Evolutionary conservation across 37 sponge, comb jelly and placozoan genomes (phyloP), one percentile per base, ranked within the genome.

Genomic region (Agelas oroides): DNA sequence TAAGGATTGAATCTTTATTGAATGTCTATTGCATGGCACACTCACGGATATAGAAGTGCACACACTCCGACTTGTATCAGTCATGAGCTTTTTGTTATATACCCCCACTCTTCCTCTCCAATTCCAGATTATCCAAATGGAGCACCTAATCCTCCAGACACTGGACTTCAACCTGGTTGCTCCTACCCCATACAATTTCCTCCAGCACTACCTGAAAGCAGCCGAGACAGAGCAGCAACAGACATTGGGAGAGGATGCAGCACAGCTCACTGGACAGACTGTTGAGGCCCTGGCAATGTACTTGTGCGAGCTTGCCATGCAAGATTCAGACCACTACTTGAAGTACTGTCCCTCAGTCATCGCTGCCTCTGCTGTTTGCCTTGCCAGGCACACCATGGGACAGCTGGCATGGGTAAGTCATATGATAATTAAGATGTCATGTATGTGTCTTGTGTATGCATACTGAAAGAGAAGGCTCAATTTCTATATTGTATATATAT

Each of bases 291-390:
- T 66, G 67, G 67, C 33, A 30, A 66, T 18, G 46, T 96, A 89
- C 73, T 80, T 94, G 18, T 84, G 90, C 73, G 90, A 93, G 85
- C 86, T 93, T 65, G 81, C 94, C 2, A 73, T 91, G n/a, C 63
- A 85, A 57, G 66, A 85, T 69, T 73, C 59, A 53, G 89, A 94
- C 30, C 89, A 81, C 30, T 91, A 74, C 53, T 71, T 94, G 40
- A 91, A 91, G 69, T 96, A 94, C 65, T 79, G 79, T 2, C 97
- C 97, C 14, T 96, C 97, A n/a, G 75, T 82, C n/a, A 63, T 96
- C 0, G 94, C 97, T 20, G 94, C 92, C 0, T 75, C 97, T 15
- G 63, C 94, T 60, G 84, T 96, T 17, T 87, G 90, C 70, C 84
- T 96, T 12, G 85, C 97, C 5, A 74, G 79, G 37, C 92, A 96